Percentiles rank a stretch among this genome's conserved stretches.
Evolutionary conservation across 2,797 vertebrate species (phyloP).

Genomic region (Notamacropus eugenii): DNA sequence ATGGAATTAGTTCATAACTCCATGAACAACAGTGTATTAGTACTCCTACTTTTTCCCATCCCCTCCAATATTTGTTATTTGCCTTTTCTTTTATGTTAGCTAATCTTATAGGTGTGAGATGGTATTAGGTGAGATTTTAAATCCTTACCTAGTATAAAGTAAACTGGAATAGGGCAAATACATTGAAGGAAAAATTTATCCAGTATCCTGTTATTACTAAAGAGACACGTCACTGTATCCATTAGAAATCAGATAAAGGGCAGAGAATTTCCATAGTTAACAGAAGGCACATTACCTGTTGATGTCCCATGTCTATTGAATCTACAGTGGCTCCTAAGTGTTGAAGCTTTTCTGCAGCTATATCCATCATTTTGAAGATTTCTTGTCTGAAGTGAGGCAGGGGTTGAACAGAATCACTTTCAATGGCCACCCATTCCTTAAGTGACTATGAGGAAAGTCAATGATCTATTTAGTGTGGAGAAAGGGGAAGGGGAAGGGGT

Average conservation of each 20-base stretch:
- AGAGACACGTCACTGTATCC: accelerated
- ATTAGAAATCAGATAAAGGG: neutral
- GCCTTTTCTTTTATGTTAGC: neutral
- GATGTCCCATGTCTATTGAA: slow-evolving; percentile 73
- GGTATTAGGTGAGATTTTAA: neutral
- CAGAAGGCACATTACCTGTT: slow-evolving; percentile 79
- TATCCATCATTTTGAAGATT: slow-evolving; percentile 78
- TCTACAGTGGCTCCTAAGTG: slow-evolving; percentile 82
- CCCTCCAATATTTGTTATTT: neutral
- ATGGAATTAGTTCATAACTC: neutral
- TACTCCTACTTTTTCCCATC: neutral
- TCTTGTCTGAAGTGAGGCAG: slow-evolving; percentile 71
- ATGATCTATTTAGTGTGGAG: neutral
- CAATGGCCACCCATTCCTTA: slow-evolving; percentile 85
- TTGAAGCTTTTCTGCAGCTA: slow-evolving; percentile 79
- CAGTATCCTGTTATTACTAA: neutral
- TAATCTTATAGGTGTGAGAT: accelerated
- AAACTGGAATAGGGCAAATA: neutral
- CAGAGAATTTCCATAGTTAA: neutral
- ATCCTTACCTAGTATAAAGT: accelerated
- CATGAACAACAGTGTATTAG: neutral
- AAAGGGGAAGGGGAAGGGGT: too few species aligned
- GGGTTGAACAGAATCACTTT: slow-evolving; percentile 85
- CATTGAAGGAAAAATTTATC: neutral
- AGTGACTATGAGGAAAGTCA: slow-evolving; percentile 79